Conservation (phyloP, 2,797 vertebrate genomes). For the Anas acuta region DNA sequence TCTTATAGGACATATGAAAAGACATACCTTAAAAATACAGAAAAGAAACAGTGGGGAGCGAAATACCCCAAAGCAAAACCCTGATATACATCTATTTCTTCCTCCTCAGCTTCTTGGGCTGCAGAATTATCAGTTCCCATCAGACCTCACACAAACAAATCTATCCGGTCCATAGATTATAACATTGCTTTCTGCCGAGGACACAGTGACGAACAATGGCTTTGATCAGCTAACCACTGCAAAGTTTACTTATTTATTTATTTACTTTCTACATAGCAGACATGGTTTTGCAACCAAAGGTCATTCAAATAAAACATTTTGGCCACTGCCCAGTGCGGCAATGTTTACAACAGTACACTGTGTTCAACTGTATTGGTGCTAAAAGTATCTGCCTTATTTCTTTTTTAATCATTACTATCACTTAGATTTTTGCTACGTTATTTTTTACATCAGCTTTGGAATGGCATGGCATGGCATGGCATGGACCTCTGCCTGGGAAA, state of each 20-base stretch:
- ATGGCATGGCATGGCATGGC: neutral
- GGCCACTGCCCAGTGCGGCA: constrained; percentile 38
- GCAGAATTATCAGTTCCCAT: neutral
- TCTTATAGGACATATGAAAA: neutral
- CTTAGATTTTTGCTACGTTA: neutral
- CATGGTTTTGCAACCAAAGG: constrained; percentile 58
- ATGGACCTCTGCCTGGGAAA: neutral
- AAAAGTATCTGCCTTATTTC: neutral
- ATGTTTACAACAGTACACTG: constrained; percentile 15
- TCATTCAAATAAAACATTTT: constrained; percentile 34
- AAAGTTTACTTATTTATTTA: constrained; percentile 43
- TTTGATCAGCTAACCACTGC: constrained; percentile 67
- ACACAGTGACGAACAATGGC: neutral
- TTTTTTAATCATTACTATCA: neutral
- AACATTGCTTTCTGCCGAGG: constrained; percentile 21
- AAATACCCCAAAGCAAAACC: neutral
- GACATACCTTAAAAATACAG: neutral
- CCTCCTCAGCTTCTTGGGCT: neutral
- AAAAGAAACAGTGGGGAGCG: neutral
- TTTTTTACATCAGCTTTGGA: neutral
- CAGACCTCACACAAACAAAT: constrained; percentile 11
- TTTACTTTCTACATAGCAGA: constrained; percentile 47
- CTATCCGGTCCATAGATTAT: neutral
- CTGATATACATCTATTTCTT: neutral
- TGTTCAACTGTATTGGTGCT: neutral